A percentile compares a stretch with the other conserved stretches of the same genome.
Conservation (phyloP, 1,140 invertebrate genomes). For the Lordiphosa clarofinis region DNA sequence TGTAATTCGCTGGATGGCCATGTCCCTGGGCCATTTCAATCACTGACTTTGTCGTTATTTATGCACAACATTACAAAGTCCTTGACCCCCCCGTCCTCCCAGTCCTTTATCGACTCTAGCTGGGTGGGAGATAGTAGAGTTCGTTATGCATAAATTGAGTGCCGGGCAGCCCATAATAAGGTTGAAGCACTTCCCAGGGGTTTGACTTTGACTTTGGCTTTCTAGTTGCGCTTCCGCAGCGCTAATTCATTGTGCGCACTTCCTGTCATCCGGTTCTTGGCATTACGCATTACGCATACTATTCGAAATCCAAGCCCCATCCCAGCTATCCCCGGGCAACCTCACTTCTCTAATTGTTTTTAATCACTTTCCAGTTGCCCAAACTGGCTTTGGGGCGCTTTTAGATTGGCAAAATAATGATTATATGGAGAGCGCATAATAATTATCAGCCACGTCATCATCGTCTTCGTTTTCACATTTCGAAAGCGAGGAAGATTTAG, state of each 20-base stretch:
- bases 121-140: not conserved
- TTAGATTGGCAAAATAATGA: conserved; percentile 59
- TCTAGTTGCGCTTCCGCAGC: conserved; percentile 56
- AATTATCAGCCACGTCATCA: conserved; percentile 24
- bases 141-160: conserved; percentile 53
- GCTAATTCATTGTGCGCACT: conserved; percentile 72
- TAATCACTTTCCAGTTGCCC: conserved; percentile 62
- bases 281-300: conserved; percentile 28
- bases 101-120: too few relatives aligned
- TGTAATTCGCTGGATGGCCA: not conserved
- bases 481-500: not conserved
- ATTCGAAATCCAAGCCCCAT: not conserved
- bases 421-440: conserved; percentile 42
- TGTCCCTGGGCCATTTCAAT: conserved; percentile 50
- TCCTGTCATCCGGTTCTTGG: conserved; percentile 58
- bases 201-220: conserved; percentile 44
- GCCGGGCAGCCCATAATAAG: conserved; percentile 26
- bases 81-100: not conserved
- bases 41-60: conserved; percentile 63
- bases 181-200: conserved; percentile 11
- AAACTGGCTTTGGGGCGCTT: conserved; percentile 30
- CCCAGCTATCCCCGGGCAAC: not conserved
- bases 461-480: conserved; percentile 3
- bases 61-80: conserved; percentile 44
- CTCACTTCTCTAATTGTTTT: conserved; percentile 62